Evolutionary conservation across 2,888 invertebrate species (phyloP), one percentile per base, ranked within the genome.

Genomic region (Flexamia atlantica): DNA sequence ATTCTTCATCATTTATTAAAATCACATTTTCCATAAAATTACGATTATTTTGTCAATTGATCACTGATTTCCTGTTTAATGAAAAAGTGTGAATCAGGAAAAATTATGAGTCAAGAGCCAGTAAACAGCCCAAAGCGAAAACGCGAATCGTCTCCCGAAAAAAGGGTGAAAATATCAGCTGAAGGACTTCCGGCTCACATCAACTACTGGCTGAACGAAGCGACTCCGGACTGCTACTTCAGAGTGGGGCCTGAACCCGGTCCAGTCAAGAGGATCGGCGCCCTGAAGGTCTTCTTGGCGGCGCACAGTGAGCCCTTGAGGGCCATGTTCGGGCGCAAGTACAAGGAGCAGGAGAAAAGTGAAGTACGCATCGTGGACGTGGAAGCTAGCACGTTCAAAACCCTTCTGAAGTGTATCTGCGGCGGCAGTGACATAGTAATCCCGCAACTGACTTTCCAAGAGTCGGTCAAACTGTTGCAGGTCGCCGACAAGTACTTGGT

Each of bases 291-390:
- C 20, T 64, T 64, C 9, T 30, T 64, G 10, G 4, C 28, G 14
- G 64, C 28, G 4, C 64, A 64, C 64, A 64, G 64, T 28, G 64
- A 64, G 30, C 64, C 64, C 1, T 9, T 64, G 64, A 25, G 64
- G 28, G 17, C 17, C 28, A 64, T 64, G 28, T 64, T 64, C 10
- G 30, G 14, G 30, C 2, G 0, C 1, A 3, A 64, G 7, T 28
- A 4, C 30, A 64, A 28, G 4, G 64, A 28, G 14, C 14, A 3
- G 4, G 28, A 64, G 20, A 12, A 28, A 25, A 17, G 64, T 14
- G 64, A 64, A 17, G 64, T 28, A 14, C 64, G 64, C 14, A 28
- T 64, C 10, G 30, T 28, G 1, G 64, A 64, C 20, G 64, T 64
- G 14, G 64, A 64, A 17, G 10, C 30, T 30, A 30, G 9, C 12